phyloP scores from a whole-genome alignment of 2,888 invertebrate genomes.

The Fragum whitleyi region DNA sequence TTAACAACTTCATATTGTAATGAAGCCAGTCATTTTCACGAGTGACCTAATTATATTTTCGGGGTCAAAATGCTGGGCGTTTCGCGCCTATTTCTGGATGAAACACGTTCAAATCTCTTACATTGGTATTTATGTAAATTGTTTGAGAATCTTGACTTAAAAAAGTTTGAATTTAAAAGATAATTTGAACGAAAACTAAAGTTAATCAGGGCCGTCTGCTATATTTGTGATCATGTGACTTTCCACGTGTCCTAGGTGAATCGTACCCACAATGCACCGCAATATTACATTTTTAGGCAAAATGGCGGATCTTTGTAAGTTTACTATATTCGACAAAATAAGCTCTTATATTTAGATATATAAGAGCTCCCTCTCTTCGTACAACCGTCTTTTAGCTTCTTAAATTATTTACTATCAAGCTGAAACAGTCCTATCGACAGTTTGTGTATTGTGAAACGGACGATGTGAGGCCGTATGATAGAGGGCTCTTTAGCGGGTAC shows the following conservation, averaged over 20 bases:
- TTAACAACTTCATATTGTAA: too few relatives aligned
- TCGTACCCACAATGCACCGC: constrained; percentile 61
- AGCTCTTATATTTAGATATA: constrained; percentile 65
- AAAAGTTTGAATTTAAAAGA: neutral
- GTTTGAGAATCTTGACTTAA: too few relatives aligned
- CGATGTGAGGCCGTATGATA: constrained; percentile 48
- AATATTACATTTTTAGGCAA: constrained; percentile 71
- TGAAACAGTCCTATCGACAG: constrained; percentile 54
- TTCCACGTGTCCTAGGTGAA: constrained; percentile 68
- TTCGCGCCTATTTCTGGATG: too few relatives aligned
- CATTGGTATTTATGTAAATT: too few relatives aligned
- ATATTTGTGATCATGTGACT: constrained; percentile 57
- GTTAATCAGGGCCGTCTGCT: constrained; percentile 3
- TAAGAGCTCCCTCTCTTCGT: constrained; percentile 40
- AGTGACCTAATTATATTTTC: too few relatives aligned
- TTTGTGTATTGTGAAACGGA: constrained; percentile 46
- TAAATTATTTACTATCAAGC: constrained; percentile 55
- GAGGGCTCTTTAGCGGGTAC: constrained; percentile 24
- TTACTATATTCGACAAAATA: constrained; percentile 60
- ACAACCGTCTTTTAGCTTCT: constrained; percentile 54
- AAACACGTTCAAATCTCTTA: too few relatives aligned
- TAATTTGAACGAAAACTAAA: neutral
- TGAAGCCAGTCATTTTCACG: too few relatives aligned
- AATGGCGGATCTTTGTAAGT: constrained; percentile 82
- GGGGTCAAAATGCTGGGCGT: too few relatives aligned